These are phyloP conservation scores for Carassius carassius DNA, from an alignment of 2,113 vertebrate species.

Conservation along the genomic window DNA sequence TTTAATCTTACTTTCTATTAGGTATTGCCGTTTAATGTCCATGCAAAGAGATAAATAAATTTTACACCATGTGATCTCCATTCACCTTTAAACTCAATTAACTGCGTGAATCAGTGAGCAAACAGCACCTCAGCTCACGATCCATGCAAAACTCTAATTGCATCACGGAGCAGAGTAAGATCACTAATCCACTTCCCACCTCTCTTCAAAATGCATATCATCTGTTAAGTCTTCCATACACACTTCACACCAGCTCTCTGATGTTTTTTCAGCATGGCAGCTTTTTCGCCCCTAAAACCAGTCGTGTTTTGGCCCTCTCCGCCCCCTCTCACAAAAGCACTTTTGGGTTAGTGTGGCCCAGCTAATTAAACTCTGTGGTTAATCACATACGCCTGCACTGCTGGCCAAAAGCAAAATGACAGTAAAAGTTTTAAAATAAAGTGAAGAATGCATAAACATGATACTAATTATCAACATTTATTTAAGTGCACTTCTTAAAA, in stretches of 20 bases:
- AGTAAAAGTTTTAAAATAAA: constrained; percentile 26
- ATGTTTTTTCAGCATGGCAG: not conserved
- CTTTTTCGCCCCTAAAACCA: not conserved
- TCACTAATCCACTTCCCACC: not conserved
- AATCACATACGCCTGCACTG: constrained; percentile 11
- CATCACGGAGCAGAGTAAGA: not conserved
- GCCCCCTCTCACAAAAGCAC: constrained; percentile 11
- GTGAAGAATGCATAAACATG: constrained; percentile 21
- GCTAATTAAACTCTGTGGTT: constrained; percentile 28
- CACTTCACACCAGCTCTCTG: not conserved
- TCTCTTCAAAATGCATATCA: not conserved
- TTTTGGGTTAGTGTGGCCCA: not conserved
- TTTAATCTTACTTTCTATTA: not conserved
- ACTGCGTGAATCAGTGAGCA: not conserved
- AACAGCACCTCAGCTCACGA: constrained; percentile 11
- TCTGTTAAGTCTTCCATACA: not conserved
- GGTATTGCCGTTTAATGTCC: not conserved
- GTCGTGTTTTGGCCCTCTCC: not conserved
- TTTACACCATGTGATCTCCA: not conserved
- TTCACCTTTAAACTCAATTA: constrained; percentile 35
- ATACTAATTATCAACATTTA: constrained; percentile 40
- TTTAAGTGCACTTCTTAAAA: constrained; percentile 32
- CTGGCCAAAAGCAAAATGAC: constrained; percentile 2
- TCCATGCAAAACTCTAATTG: not conserved
- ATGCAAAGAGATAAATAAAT: not conserved